phyloP scores from a whole-genome alignment of 2,113 vertebrate species.

The human (Homo sapiens) region GRCh38 chr3:119912501-119913000 shows the following conservation, averaged over 20 bases:
- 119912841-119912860: conserved; percentile 43
- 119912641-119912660: conserved; percentile 7
- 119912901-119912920: background rate
- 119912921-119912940: conserved; percentile 18
- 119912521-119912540: background rate
- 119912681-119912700: conserved; percentile 58
- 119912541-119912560: background rate
- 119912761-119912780: conserved; percentile 99
- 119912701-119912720: conserved; percentile 99
- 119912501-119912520: background rate
- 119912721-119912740: conserved; percentile 99
- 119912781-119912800: conserved; percentile 99
- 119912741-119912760: conserved; percentile 99
- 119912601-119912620: background rate
- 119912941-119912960: conserved; percentile 29
- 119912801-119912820: conserved; percentile 94
- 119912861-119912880: background rate
- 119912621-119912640: background rate
- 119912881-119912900: background rate
- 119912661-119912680: background rate
- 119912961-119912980: background rate
- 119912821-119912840: conserved; percentile 45
- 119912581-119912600: background rate
- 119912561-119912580: background rate
- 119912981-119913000: background rate